Percentiles rank a stretch among this genome's conserved stretches.
Evolutionary conservation across 2,113 vertebrate genomes (phyloP).

Genomic region (Glareola pratincola): DNA sequence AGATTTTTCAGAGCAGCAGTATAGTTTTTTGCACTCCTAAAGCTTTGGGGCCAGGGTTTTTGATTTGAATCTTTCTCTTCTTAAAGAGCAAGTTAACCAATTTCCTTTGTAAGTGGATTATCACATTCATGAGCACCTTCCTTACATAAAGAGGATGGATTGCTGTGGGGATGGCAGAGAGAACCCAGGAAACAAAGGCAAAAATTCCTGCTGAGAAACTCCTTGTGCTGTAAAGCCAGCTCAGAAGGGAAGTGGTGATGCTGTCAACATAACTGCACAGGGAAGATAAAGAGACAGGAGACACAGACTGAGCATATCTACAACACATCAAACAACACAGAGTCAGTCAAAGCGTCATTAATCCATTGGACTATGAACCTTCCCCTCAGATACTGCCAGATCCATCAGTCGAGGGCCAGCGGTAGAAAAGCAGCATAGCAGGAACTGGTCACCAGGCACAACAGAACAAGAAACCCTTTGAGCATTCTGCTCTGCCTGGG

Average conservation of each 20-base stretch:
- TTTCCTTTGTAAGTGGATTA: not conserved
- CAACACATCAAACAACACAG: constrained; percentile 33
- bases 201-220: not conserved
- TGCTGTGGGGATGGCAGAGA: not conserved
- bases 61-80: not conserved
- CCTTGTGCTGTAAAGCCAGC: not conserved
- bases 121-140: not conserved
- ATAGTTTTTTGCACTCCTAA: not conserved
- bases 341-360: constrained; percentile 49
- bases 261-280: not conserved
- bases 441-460: not conserved
- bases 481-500: not conserved
- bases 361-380: constrained; percentile 47
- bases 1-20: not conserved
- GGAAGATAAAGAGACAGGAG: constrained; percentile 55
- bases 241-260: not conserved
- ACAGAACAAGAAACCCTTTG: not conserved
- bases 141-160: not conserved
- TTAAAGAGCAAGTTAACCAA: not conserved
- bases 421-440: not conserved
- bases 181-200: not conserved
- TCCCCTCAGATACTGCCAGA: not conserved
- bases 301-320: constrained; percentile 4
- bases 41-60: not conserved
- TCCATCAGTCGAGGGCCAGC: not conserved